A percentile compares a stretch with the other conserved stretches of the same genome.
phyloP scores from a whole-genome alignment of 1,140 invertebrate species.

The Ceratitis capitata region DNA sequence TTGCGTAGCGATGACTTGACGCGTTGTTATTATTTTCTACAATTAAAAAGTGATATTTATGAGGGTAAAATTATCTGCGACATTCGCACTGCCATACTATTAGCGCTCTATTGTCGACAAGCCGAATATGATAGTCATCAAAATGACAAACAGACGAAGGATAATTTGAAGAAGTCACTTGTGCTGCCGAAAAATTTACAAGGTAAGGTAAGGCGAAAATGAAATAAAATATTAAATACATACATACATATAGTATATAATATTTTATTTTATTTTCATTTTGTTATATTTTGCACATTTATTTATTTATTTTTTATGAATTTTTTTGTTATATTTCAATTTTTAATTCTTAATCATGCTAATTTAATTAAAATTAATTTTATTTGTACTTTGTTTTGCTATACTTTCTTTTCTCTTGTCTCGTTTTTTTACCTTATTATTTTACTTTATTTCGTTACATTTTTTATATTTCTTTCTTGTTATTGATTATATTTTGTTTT shows the following conservation, averaged over 20 bases:
- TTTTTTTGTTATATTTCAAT: too few species aligned
- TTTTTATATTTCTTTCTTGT: too few species aligned
- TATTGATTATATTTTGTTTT: too few species aligned
- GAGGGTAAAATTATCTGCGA: constrained; percentile 90
- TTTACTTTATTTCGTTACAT: too few species aligned
- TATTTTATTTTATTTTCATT: background rate
- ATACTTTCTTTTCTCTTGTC: too few species aligned
- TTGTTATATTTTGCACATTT: background rate
- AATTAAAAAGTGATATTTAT: constrained; percentile 93
- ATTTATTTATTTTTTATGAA: background rate
- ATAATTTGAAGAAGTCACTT: constrained; percentile 90
- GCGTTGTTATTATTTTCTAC: constrained; percentile 95
- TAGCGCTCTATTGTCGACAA: constrained; percentile 94
- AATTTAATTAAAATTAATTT: too few species aligned
- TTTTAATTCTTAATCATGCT: too few species aligned
- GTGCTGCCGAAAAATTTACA: constrained; percentile 84
- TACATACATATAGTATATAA: background rate
- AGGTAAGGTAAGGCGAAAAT: constrained; percentile 57
- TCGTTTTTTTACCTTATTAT: too few species aligned
- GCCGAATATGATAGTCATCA: constrained; percentile 97
- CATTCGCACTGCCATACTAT: constrained; percentile 85
- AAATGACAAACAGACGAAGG: constrained; percentile 86
- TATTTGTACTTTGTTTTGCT: too few species aligned
- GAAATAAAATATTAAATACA: background rate
- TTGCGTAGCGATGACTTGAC: constrained; percentile 92